Evolutionary conservation across 2,113 vertebrate genomes (phyloP).

Genomic region (Spilogale gracilis): DNA sequence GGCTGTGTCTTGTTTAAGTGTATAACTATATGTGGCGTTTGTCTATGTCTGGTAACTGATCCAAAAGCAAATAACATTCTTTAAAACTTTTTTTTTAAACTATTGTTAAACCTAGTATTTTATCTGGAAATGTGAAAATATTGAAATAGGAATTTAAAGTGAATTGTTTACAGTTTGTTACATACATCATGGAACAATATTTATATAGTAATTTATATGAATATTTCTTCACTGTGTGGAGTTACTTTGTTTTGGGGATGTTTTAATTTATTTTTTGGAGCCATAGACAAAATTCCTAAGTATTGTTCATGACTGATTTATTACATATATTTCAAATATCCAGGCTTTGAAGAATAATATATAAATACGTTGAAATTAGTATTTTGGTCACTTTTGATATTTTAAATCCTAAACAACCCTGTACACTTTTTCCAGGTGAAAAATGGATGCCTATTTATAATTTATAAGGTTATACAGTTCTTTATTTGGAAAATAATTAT

Average conservation of each 20-base stretch:
- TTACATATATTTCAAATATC: slow-evolving; percentile 64
- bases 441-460: slow-evolving; percentile 23
- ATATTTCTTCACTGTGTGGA: slow-evolving; percentile 84
- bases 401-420: slow-evolving; percentile 6
- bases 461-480: neutral
- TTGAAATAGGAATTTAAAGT: slow-evolving; percentile 59
- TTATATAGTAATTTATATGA: slow-evolving; percentile 73
- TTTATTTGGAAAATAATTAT: slow-evolving; percentile 51
- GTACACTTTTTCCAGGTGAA: neutral
- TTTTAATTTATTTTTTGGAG: slow-evolving; percentile 50
- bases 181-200: slow-evolving; percentile 67
- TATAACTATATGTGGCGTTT: slow-evolving; percentile 91
- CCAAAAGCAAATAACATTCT: slow-evolving; percentile 69
- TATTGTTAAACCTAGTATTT: slow-evolving; percentile 54
- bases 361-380: neutral
- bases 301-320: slow-evolving; percentile 24
- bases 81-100: slow-evolving; percentile 57
- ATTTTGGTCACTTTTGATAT: slow-evolving; percentile 36
- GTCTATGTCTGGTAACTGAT: slow-evolving; percentile 80
- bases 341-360: slow-evolving; percentile 25
- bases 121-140: slow-evolving; percentile 71
- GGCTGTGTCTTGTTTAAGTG: slow-evolving; percentile 88
- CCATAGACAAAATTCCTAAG: slow-evolving; percentile 37
- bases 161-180: slow-evolving; percentile 70
- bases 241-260: slow-evolving; percentile 36